Percentiles rank a stretch among this genome's conserved stretches.
phyloP scores from a whole-genome alignment of 2,113 vertebrate genomes.

The Crotalus tigris region DNA sequence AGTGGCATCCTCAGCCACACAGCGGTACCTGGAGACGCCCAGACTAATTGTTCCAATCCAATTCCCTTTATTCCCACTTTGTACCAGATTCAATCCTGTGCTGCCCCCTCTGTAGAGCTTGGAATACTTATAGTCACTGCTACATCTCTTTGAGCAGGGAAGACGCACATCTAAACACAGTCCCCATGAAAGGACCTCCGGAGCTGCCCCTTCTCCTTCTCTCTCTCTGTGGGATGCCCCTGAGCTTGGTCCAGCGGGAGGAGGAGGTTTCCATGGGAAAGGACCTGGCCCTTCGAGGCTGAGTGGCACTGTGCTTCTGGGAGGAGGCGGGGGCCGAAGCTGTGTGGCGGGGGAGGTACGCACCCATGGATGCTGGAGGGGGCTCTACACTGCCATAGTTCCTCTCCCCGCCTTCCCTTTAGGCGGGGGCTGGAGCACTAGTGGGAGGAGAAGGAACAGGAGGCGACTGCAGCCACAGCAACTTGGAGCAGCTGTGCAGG shows the following conservation, averaged over 20 bases:
- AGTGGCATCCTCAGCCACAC: background rate
- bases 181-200: background rate
- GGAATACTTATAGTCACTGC: background rate
- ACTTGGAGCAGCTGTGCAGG: slow-evolving; percentile 18
- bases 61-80: background rate
- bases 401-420: slow-evolving; percentile 45
- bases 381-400: slow-evolving; percentile 56
- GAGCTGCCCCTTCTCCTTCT: fast-evolving
- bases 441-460: slow-evolving; percentile 1
- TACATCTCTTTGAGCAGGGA: background rate
- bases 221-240: background rate
- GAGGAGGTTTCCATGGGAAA: background rate
- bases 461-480: slow-evolving; percentile 39
- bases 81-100: background rate
- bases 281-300: too few relatives aligned
- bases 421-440: slow-evolving; percentile 54
- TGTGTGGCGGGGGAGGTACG: background rate
- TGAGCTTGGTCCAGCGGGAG: background rate
- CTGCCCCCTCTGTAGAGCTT: background rate
- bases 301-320: background rate
- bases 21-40: background rate
- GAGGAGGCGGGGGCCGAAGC: background rate
- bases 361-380: slow-evolving; percentile 69
- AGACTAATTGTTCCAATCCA: too few relatives aligned
- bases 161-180: background rate